phyloP scores from a whole-genome alignment of 2,888 invertebrate genomes.

The Hylaea fasciaria region DNA sequence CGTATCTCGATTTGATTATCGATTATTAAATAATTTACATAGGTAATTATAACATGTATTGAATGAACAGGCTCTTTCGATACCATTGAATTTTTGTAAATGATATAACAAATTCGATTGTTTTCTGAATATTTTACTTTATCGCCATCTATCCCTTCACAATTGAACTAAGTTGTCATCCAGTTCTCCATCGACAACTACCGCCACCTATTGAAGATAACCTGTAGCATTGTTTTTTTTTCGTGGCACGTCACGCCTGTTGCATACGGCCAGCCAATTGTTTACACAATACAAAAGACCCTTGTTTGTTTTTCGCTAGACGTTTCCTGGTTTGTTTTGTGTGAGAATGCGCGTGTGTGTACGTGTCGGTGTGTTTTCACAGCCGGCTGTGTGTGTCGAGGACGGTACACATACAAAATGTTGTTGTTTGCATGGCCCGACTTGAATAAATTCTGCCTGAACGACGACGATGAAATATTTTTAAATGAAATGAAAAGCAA shows the following conservation, averaged over 20 bases:
- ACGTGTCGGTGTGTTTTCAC: slow-evolving; percentile 74
- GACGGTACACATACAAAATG: slow-evolving; percentile 75
- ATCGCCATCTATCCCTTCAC: slow-evolving; percentile 42
- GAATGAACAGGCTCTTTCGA: too few relatives aligned
- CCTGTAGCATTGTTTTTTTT: slow-evolving; percentile 69
- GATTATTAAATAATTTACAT: too few relatives aligned
- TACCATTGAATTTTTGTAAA: too few relatives aligned
- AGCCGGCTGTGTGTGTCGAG: slow-evolving; percentile 74
- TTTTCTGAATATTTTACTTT: background rate
- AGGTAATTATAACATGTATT: too few relatives aligned
- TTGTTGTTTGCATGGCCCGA: slow-evolving; percentile 76
- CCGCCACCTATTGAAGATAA: slow-evolving; percentile 68
- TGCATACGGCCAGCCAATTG: slow-evolving; percentile 81
- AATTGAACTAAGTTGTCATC: slow-evolving; percentile 34
- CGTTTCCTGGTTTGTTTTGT: slow-evolving; percentile 85
- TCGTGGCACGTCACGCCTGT: slow-evolving; percentile 78
- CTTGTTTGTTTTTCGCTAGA: slow-evolving; percentile 85
- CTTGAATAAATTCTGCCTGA: slow-evolving; percentile 74
- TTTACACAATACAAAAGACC: slow-evolving; percentile 85
- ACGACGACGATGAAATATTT: slow-evolving; percentile 49
- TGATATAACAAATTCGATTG: too few relatives aligned
- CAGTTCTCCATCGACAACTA: slow-evolving; percentile 38
- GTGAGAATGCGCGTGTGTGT: slow-evolving; percentile 64
- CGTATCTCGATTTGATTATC: too few relatives aligned
- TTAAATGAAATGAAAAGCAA: slow-evolving; percentile 28